Percentiles rank a stretch among this genome's conserved stretches.
phyloP scores from a whole-genome alignment of 2,113 vertebrate species.

The Columbina picui region DNA sequence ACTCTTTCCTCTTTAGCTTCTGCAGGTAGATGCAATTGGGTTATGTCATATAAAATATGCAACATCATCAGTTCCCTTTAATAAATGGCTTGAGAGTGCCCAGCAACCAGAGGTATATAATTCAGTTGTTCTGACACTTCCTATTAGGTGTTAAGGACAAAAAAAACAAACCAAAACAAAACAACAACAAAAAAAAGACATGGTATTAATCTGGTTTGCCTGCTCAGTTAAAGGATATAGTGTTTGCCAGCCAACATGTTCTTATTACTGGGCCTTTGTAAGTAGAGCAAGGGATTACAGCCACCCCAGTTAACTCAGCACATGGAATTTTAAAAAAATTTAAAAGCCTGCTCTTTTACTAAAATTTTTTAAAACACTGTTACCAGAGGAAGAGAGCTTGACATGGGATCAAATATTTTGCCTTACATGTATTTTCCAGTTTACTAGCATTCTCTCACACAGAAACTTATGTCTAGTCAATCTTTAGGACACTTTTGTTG shows the following conservation, averaged over 20 bases:
- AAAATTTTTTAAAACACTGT: background rate
- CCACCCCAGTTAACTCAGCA: background rate
- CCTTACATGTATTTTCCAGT: background rate
- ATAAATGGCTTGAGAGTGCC: background rate
- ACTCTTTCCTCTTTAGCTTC: background rate
- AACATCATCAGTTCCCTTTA: background rate
- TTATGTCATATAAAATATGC: background rate
- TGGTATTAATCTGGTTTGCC: too few relatives aligned
- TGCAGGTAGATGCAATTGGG: background rate
- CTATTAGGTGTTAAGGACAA: background rate
- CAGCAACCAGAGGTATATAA: background rate
- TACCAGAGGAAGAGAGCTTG: background rate
- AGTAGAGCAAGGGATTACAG: background rate
- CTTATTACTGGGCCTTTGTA: background rate
- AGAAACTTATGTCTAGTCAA: background rate
- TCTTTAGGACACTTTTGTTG: background rate
- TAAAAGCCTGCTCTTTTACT: background rate
- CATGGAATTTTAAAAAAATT: background rate
- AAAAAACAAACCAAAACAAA: background rate
- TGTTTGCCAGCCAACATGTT: background rate
- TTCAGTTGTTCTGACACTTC: background rate
- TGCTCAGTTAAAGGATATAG: background rate
- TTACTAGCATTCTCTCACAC: background rate
- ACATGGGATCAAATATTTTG: background rate
- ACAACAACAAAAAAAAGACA: too few relatives aligned